These are phyloP conservation scores for Patiria pectinifera DNA, from an alignment of 53 echinoderm and acorn worm species.

Conservation along the genomic window DNA sequence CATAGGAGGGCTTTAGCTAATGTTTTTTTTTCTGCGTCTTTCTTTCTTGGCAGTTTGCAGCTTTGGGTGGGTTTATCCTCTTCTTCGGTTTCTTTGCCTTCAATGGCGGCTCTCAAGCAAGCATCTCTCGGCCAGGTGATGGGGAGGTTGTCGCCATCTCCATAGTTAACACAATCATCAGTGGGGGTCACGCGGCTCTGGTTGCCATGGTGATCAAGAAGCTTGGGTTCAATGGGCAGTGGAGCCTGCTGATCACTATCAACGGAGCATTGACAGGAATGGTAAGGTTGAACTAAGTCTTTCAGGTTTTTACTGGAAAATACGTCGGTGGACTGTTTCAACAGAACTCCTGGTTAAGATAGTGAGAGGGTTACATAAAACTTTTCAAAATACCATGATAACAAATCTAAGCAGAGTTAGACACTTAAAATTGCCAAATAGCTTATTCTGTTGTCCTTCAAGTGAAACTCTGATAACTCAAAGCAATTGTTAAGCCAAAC, in stretches of 20 bases:
- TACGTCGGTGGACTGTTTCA: background rate
- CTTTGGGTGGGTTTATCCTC: conserved; percentile 88
- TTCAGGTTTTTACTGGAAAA: too few species aligned
- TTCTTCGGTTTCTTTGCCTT: conserved; percentile 91
- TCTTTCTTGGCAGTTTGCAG: conserved; percentile 66
- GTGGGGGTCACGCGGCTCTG: conserved; percentile 70
- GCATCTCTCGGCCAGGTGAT: conserved; percentile 79
- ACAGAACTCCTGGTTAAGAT: background rate
- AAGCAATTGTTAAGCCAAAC: too few species aligned
- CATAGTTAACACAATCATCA: conserved; percentile 81
- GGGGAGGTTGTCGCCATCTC: conserved; percentile 69
- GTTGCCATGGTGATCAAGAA: conserved; percentile 68
- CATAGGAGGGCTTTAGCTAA: background rate
- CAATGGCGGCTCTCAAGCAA: conserved; percentile 88
- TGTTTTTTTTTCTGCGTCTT: background rate
- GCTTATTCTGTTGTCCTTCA: too few species aligned
- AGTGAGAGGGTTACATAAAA: too few species aligned
- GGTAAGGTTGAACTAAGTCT: conserved; percentile 56
- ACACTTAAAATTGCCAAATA: background rate
- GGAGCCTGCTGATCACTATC: conserved; percentile 91
- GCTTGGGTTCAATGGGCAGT: conserved; percentile 67
- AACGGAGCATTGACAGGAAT: conserved; percentile 94
- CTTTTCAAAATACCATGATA: too few species aligned
- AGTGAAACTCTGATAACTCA: too few species aligned
- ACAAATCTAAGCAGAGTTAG: too few species aligned